phyloP scores from a whole-genome alignment of 2,113 vertebrate species.

The Naja naja region DNA sequence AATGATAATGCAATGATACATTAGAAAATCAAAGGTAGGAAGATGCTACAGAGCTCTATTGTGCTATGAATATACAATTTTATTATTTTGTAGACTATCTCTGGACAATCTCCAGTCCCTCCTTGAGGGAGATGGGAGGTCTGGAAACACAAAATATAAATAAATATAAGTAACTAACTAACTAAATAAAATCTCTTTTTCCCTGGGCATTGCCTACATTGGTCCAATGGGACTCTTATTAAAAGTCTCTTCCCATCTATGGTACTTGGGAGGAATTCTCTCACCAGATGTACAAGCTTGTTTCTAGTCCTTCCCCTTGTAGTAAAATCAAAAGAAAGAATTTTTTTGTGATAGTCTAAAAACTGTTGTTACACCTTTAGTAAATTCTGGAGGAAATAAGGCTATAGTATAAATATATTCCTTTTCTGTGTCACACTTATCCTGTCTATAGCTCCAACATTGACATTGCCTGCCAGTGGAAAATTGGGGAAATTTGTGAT shows the following conservation, averaged over 20 bases:
- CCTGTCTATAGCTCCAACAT: not conserved
- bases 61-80: not conserved
- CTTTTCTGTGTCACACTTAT: no score
- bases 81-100: not conserved
- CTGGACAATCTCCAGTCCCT: not conserved
- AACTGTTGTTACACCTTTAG: not conserved
- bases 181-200: not conserved
- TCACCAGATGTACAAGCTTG: not conserved
- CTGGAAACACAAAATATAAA: not conserved
- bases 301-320: not conserved
- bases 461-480: not conserved
- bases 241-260: not conserved
- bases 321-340: not conserved
- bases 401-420: not conserved
- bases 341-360: not conserved
- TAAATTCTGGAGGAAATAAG: not conserved
- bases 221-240: not conserved
- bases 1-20: not conserved
- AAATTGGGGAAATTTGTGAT: not conserved
- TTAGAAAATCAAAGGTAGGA: not conserved
- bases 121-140: not conserved
- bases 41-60: not conserved
- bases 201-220: not conserved
- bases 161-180: not conserved
- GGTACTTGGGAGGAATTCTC: not conserved